Conservation (phyloP, 2,888 invertebrate genomes). For the Orgyia antiqua region DNA sequence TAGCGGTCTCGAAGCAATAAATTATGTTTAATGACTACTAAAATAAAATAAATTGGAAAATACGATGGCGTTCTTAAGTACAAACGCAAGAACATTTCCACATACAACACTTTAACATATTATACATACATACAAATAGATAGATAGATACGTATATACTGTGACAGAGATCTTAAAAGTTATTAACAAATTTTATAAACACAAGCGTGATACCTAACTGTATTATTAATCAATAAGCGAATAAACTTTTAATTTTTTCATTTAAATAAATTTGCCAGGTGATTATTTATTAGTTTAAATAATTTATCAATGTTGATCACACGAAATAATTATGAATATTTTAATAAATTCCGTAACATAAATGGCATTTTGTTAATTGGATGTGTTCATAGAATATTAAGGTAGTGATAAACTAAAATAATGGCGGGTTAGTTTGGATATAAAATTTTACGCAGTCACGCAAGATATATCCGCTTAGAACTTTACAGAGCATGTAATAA, state of each 20-base stretch:
- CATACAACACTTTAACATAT: conserved; percentile 21
- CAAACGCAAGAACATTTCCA: conserved; percentile 27
- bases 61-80: conserved; percentile 31
- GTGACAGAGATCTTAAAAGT: conserved; percentile 28
- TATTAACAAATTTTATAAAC: conserved; percentile 20
- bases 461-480: too few species aligned
- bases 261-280: conserved; percentile 17
- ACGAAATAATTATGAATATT: conserved; percentile 13
- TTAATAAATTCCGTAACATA: conserved; percentile 21
- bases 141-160: conserved; percentile 2
- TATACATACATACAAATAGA: conserved; percentile 3
- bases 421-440: too few species aligned
- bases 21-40: conserved; percentile 51
- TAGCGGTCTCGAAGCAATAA: conserved; percentile 38
- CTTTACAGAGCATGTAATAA: too few species aligned
- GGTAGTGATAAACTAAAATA: conserved; percentile 40
- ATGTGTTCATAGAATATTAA: conserved; percentile 37
- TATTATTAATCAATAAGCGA: neutral
- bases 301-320: conserved; percentile 16
- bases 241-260: conserved; percentile 7
- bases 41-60: conserved; percentile 48
- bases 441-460: too few species aligned
- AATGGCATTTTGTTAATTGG: conserved; percentile 24
- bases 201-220: conserved; percentile 7
- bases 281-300: conserved; percentile 12